These are phyloP conservation scores for Entomobrya proxima DNA, from an alignment of 2,888 invertebrate species.

Conservation along the genomic window DNA sequence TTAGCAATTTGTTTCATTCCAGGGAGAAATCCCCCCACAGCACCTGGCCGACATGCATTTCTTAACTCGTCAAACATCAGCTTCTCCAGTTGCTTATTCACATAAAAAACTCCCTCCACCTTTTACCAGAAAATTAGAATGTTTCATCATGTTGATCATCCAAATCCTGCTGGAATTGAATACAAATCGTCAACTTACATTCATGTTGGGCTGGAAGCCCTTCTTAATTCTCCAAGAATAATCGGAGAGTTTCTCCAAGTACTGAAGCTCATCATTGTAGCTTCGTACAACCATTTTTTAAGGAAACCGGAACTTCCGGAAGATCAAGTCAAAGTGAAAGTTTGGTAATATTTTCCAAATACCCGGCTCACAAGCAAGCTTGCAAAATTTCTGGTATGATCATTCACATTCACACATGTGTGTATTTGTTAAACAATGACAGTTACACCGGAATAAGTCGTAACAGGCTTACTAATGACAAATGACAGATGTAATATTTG, in stretches of 20 bases:
- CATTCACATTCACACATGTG: too few species aligned
- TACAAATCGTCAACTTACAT: constrained; percentile 79
- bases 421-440: too few species aligned
- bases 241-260: constrained; percentile 90
- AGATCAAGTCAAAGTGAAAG: neutral
- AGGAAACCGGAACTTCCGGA: too few species aligned
- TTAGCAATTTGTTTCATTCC: constrained; percentile 99
- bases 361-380: too few species aligned
- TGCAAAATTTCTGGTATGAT: too few species aligned
- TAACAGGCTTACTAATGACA: too few species aligned
- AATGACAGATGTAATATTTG: too few species aligned
- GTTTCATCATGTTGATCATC: neutral
- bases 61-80: constrained; percentile 97
- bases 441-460: too few species aligned
- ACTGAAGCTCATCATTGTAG: constrained; percentile 95
- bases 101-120: constrained; percentile 98
- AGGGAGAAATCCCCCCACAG: constrained; percentile 96
- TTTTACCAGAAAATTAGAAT: constrained; percentile 76
- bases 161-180: neutral
- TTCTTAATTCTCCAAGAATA: constrained; percentile 96
- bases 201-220: constrained; percentile 99
- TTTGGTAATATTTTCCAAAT: too few species aligned
- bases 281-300: constrained; percentile 85
- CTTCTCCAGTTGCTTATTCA: constrained; percentile 92
- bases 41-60: constrained; percentile 92